These are phyloP conservation scores for Chaetoderma sp. DNA, from an alignment of 2,888 invertebrate species.

Conservation along the genomic window DNA sequence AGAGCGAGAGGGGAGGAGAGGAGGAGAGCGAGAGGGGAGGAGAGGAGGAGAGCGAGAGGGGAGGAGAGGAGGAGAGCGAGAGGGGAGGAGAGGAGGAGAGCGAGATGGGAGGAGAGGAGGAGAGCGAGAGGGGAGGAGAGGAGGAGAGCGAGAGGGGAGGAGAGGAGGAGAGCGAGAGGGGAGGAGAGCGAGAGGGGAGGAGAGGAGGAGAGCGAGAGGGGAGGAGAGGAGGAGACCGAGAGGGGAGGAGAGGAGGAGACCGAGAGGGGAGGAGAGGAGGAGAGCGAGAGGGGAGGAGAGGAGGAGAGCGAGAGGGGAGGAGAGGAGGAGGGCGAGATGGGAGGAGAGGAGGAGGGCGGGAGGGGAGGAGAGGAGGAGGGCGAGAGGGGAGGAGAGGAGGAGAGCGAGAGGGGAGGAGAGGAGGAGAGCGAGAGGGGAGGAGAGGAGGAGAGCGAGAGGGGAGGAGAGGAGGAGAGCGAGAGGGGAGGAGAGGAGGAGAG, in stretches of 20 bases:
- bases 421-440: slow-evolving; percentile 5
- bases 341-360: too few relatives aligned
- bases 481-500: slow-evolving; percentile 3
- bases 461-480: too few relatives aligned
- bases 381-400: slow-evolving; percentile 9
- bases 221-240: too few relatives aligned
- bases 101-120: slow-evolving; percentile 15
- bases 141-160: slow-evolving; percentile 3
- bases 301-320: too few relatives aligned
- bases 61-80: slow-evolving; percentile 17
- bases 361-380: slow-evolving; percentile 7
- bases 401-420: slow-evolving; percentile 8
- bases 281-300: too few relatives aligned
- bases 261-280: too few relatives aligned
- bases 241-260: too few relatives aligned
- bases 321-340: too few relatives aligned
- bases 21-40: background rate
- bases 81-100: slow-evolving; percentile 11
- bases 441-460: too few relatives aligned
- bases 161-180: slow-evolving; percentile 12
- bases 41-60: background rate
- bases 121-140: slow-evolving; percentile 4
- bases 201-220: too few relatives aligned
- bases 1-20: slow-evolving; percentile 3
- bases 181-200: too few relatives aligned